phyloP scores from a whole-genome alignment of 2,888 invertebrate species.

The Cremastobaeus sp. region DNA sequence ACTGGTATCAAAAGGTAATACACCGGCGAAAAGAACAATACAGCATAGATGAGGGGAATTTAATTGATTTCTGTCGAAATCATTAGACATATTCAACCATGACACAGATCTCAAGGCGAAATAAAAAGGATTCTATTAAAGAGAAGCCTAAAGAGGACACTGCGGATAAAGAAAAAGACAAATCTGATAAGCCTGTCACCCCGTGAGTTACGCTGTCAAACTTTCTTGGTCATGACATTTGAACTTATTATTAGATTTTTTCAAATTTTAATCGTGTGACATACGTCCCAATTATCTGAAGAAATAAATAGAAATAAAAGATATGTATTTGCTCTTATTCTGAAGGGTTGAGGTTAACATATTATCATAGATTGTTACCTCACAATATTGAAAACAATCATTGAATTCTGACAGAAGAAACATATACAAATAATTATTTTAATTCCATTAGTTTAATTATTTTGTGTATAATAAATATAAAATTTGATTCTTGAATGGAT shows the following conservation, averaged over 20 bases:
- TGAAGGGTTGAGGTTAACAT: too few relatives aligned
- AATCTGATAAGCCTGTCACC: constrained; percentile 45
- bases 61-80: constrained; percentile 34
- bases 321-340: too few relatives aligned
- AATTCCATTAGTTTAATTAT: too few relatives aligned
- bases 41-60: constrained; percentile 3
- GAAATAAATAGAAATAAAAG: too few relatives aligned
- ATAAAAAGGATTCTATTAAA: constrained; percentile 64
- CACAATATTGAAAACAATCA: too few relatives aligned
- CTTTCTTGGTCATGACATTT: neutral
- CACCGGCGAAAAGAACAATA: constrained; percentile 20
- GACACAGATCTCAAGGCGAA: constrained; percentile 67
- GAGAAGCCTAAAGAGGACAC: constrained; percentile 61
- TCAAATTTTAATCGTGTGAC: too few relatives aligned
- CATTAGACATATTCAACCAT: constrained; percentile 57
- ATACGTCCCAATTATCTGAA: too few relatives aligned
- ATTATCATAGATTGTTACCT: too few relatives aligned
- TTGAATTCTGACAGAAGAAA: too few relatives aligned
- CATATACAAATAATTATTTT: too few relatives aligned
- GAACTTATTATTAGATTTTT: neutral
- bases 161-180: constrained; percentile 59
- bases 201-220: constrained; percentile 58
- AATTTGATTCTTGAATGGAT: neutral
- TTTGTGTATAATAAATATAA: too few relatives aligned
- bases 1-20: too few relatives aligned